Evolutionary conservation across 1,140 invertebrate genomes (phyloP), one percentile per base, ranked within the genome.

Genomic region (Drosophila athabasca): DNA sequence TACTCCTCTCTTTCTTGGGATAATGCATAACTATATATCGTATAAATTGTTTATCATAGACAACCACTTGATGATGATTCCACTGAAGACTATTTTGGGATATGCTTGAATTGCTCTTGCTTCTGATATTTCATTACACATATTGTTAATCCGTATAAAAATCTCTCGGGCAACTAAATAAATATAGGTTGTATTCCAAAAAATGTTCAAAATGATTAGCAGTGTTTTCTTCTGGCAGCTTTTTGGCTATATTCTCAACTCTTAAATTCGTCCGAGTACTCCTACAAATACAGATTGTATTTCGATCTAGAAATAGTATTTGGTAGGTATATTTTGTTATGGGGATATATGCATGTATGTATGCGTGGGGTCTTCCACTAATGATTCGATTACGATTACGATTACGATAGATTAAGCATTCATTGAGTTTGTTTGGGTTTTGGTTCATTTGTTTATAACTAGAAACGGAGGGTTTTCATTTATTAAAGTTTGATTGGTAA

Each of bases 361-460:
- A 19, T 19, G 17, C n/a, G n/a, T n/a, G 24, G 24, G 3, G 3
- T 62, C 2, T 39, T 65, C 70, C 45, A 49, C 74, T 75, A 74
- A 48, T 46, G 41, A 52, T 74, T 59, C 74, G 19, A 73, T 74
- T 59, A 19, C 17, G 17, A 73, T 74, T 59, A 19, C 17, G 17
- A 19, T 19, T 19, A 74, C 24, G 19, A 73, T 73, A 73, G 48
- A 52, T 51, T 87, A 80, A 78, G 82, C 73, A 73, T 68, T 79
- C 35, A 39, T 58, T 52, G 24, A 11, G 35, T 39, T 53, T 24
- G 22, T 24, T 73, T 74, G 39, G 62, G 44, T 81, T 85, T 85
- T 88, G 82, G 82, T 85, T 85, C 82, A 88, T 78, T 87, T 45
- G 83, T 87, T 88, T 87, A 83, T 64, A 87, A 88, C 83, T 88